Evolutionary conservation across 2,888 invertebrate species (phyloP).

Genomic region (Drosophila putrida): DNA sequence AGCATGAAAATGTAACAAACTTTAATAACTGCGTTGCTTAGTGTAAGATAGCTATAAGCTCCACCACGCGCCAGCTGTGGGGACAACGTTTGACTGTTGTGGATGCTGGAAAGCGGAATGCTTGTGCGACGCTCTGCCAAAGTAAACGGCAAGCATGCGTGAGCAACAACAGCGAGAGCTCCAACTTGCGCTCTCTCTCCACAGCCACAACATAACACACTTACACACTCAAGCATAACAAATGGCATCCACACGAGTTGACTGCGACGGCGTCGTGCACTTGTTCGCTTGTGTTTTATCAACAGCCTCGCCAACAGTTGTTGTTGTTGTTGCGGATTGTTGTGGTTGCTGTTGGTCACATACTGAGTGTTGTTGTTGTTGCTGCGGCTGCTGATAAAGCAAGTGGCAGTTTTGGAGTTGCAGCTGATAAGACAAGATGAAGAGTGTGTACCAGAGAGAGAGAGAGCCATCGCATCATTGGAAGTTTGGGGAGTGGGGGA

Average conservation of each 20-base stretch:
- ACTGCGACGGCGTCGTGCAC: conserved; percentile 72
- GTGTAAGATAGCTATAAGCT: conserved; percentile 46
- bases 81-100: conserved; percentile 45
- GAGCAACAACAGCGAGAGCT: conserved; percentile 28
- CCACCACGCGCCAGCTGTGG: conserved; percentile 64
- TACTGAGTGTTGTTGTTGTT: conserved; percentile 20
- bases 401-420: conserved; percentile 47
- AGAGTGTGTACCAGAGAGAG: neutral
- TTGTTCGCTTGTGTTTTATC: conserved; percentile 61
- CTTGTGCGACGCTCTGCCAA: no score
- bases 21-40: neutral
- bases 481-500: conserved; percentile 3
- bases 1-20: neutral
- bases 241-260: conserved; percentile 50
- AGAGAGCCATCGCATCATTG: neutral
- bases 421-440: conserved; percentile 42
- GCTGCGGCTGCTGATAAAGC: conserved; percentile 43
- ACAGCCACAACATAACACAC: conserved; percentile 3
- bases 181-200: conserved; percentile 17
- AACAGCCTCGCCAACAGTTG: conserved; percentile 35
- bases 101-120: conserved; percentile 60
- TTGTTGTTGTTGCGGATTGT: conserved; percentile 29
- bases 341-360: conserved; percentile 30
- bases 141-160: conserved; percentile 25
- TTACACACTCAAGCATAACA: conserved; percentile 8